Base-by-base conservation (phyloP, 2,888 invertebrate species). In the Rhodophaea formosa region DNA sequence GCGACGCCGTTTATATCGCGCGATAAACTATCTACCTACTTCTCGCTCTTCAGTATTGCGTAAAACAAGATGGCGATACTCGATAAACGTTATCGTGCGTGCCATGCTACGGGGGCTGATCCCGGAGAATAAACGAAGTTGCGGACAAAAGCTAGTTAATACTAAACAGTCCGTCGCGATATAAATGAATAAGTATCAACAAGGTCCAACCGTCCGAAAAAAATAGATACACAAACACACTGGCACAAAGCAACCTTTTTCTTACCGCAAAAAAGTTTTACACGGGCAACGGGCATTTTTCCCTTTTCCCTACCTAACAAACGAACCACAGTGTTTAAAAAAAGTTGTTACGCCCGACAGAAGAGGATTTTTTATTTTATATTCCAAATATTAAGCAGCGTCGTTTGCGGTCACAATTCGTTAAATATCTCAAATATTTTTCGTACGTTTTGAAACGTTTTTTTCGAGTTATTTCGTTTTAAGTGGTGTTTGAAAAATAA, bases 191-290 rank as follows among this genome's bases (percentile, higher is more conserved):
- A 39, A 12, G 39, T 39, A 39, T n/a, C 46, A 47, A 47, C 0
- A 30, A 16, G 51, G 32, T 35, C 15, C 32, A 16, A 53, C 23
- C 23, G 0, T 52, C 8, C 15, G 69, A 67, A 73, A 70, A 69
- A 74, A 70, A 68, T 69, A 62, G 56, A 59, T 57, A 66, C 68
- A 72, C 69, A 75, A 77, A 77, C 71, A 71, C 73, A 70, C 70
- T 68, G 58, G 67, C 70, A 83, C 84, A 85, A 85, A 85, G 86
- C 84, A 83, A 82, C 88, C 86, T 84, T 86, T 56, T 88, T 89
- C 89, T 91, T 88, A 87, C 90, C 90, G 73, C 89, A 90, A 87
- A 89, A 88, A 89, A 88, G 77, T 87, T 89, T 85, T 79, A 77
- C 77, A 74, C 79, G 82, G 77, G 77, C 77, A 76, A 80, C 84